Evolutionary conservation across 2,113 vertebrate species (phyloP).

Genomic region (Lontra canadensis): DNA sequence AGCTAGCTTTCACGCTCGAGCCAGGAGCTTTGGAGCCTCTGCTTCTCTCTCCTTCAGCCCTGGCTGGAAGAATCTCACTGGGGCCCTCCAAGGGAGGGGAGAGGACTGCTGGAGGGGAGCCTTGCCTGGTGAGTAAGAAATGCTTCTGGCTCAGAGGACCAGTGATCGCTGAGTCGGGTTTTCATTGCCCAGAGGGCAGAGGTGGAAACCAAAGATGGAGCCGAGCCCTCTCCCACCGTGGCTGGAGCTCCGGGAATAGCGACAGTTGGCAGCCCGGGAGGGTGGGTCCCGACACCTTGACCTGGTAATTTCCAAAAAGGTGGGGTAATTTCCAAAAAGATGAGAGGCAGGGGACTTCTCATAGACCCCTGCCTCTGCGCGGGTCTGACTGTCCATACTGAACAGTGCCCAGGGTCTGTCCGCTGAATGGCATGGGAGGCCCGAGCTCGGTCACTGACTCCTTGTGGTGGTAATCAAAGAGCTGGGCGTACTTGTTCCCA

Average conservation of each 20-base stretch:
- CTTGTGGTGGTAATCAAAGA: not conserved
- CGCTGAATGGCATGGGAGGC: rapidly evolving
- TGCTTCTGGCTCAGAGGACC: not conserved
- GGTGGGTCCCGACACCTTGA: not conserved
- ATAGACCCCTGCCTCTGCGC: rapidly evolving
- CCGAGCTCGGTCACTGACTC: not conserved
- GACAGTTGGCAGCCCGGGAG: not conserved
- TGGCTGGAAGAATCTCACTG: not conserved
- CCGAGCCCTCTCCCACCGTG: not conserved
- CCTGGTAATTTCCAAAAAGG: not conserved
- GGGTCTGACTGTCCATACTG: not conserved
- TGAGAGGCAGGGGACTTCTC: not conserved
- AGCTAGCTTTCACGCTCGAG: not conserved
- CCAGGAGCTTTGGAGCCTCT: not conserved
- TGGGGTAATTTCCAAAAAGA: not conserved
- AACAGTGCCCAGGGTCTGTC: rapidly evolving
- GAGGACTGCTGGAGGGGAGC: rapidly evolving
- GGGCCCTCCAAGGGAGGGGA: not conserved
- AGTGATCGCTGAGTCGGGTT: rapidly evolving
- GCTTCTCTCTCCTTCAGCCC: not conserved
- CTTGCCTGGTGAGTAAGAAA: not conserved
- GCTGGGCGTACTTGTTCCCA: rapidly evolving
- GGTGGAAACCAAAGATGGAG: not conserved
- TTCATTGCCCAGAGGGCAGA: not conserved
- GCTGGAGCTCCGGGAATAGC: rapidly evolving